Evolutionary conservation across 2,113 vertebrate species (phyloP).

Genomic region (Meleagris gallopavo): DNA sequence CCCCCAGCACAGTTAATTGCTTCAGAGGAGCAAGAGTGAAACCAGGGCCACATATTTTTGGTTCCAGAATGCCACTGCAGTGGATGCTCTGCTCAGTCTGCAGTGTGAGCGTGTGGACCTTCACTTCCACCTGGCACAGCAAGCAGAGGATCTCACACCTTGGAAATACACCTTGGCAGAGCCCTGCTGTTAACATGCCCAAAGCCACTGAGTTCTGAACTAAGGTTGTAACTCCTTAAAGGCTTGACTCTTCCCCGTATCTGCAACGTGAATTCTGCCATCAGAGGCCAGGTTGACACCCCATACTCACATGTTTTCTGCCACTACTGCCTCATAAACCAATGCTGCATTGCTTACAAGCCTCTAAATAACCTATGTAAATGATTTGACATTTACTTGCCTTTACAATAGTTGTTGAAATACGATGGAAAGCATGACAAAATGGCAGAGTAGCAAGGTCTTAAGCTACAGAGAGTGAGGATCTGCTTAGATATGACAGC

Average conservation of each 20-base stretch:
- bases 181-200: too few species aligned
- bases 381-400: background rate
- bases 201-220: background rate
- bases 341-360: rapidly evolving
- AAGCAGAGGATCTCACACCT: background rate
- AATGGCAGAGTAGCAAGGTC: too few species aligned
- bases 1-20: background rate
- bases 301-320: rapidly evolving
- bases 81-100: rapidly evolving
- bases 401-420: background rate
- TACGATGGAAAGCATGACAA: too few species aligned
- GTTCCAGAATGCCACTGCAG: too few species aligned
- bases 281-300: background rate
- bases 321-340: rapidly evolving
- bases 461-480: too few species aligned
- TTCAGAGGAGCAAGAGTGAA: background rate
- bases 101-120: too few species aligned
- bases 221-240: rapidly evolving
- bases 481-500: too few species aligned
- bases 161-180: background rate
- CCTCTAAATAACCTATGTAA: background rate
- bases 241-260: background rate
- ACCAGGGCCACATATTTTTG: background rate
- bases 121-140: background rate
- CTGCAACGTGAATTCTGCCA: background rate